Percentiles rank a stretch among this genome's conserved stretches.
phyloP scores from a whole-genome alignment of 2,797 vertebrate genomes.

The Avahi laniger region DNA sequence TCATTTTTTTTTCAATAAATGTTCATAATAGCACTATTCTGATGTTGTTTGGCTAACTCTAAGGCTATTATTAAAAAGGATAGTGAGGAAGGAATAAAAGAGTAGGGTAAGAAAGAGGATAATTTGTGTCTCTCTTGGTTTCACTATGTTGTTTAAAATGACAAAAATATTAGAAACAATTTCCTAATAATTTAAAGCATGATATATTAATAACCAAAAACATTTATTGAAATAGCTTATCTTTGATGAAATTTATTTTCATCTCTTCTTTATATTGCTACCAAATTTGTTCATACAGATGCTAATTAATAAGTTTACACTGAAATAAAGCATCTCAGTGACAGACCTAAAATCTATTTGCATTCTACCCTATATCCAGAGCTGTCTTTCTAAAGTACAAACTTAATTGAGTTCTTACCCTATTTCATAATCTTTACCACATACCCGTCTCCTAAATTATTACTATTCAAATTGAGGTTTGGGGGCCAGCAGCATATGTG shows the following conservation, averaged over 20 bases:
- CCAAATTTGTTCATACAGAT: not conserved
- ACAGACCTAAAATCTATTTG: not conserved
- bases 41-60: not conserved
- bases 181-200: not conserved
- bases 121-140: not conserved
- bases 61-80: not conserved
- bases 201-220: not conserved
- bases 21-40: not conserved
- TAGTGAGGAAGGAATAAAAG: not conserved
- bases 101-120: not conserved
- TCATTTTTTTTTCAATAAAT: not conserved
- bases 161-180: constrained; percentile 1
- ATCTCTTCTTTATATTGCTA: not conserved
- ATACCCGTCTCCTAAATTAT: not conserved
- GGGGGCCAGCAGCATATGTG: not conserved
- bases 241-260: not conserved
- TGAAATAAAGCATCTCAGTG: not conserved
- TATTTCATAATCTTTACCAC: not conserved
- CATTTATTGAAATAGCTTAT: not conserved
- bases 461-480: constrained; percentile 1
- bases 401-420: not conserved
- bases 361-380: not conserved
- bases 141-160: not conserved
- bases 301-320: not conserved
- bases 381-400: not conserved